Evolutionary conservation across 2,113 vertebrate species (phyloP).

Genomic region (Phyllostomus hastatus): DNA sequence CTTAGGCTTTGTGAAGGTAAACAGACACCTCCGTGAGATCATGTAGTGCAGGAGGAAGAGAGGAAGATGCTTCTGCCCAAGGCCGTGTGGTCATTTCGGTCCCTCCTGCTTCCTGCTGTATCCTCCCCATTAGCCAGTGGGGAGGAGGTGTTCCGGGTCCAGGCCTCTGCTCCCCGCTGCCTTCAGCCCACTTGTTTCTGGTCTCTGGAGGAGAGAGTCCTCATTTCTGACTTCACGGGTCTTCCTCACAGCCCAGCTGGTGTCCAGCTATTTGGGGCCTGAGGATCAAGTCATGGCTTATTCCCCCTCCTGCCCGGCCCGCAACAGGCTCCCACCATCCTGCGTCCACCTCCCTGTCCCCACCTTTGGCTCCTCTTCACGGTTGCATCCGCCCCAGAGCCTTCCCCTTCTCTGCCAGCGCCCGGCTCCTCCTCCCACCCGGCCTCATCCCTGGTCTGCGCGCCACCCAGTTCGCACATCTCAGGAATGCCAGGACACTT

Average conservation of each 20-base stretch:
- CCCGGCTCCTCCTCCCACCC: background rate
- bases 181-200: background rate
- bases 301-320: background rate
- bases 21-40: background rate
- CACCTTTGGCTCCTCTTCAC: background rate
- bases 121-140: too few relatives aligned
- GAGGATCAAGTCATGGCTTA: fast-evolving
- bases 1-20: background rate
- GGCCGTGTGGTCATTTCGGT: fast-evolving
- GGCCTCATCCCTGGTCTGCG: background rate
- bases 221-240: background rate
- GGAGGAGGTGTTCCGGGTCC: background rate
- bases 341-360: too few relatives aligned
- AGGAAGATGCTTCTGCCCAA: background rate
- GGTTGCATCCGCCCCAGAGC: background rate
- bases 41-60: background rate
- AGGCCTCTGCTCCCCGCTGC: background rate
- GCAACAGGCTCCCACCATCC: background rate
- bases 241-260: background rate
- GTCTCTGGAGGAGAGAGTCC: background rate
- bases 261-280: background rate
- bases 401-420: background rate
- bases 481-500: background rate
- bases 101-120: background rate
- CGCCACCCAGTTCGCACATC: background rate